A percentile compares a stretch with the other conserved stretches of the same genome.
phyloP scores from a whole-genome alignment of 2,888 invertebrate species.

The Acrobasis repandana region DNA sequence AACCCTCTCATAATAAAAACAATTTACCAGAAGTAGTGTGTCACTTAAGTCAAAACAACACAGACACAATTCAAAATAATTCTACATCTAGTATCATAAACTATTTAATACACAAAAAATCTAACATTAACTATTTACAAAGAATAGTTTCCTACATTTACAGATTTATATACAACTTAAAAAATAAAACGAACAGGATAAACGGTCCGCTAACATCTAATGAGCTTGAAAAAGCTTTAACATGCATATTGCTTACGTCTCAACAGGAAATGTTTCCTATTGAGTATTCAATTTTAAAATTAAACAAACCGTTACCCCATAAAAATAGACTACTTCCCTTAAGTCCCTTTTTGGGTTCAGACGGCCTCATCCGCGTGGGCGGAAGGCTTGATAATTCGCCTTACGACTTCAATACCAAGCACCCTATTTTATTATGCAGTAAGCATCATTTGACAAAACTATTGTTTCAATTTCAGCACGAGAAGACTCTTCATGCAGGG shows the following conservation, averaged over 20 bases:
- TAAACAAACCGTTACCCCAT: constrained; percentile 18
- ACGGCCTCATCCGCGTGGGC: constrained; percentile 25
- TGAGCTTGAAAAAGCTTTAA: constrained; percentile 21
- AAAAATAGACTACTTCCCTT: constrained; percentile 25
- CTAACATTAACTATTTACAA: constrained; percentile 18
- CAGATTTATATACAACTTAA: no score
- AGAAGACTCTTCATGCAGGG: no score
- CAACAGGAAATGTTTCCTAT: constrained; percentile 27
- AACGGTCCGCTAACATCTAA: constrained; percentile 11
- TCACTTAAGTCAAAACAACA: background rate
- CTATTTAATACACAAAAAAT: constrained; percentile 5
- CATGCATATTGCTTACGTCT: constrained; percentile 6
- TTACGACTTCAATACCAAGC: constrained; percentile 28
- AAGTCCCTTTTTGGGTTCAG: constrained; percentile 30
- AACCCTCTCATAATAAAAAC: constrained; percentile 8
- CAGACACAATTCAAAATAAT: background rate
- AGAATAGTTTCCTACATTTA: constrained; percentile 20
- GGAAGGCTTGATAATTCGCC: constrained; percentile 32
- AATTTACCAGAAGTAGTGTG: constrained; percentile 16
- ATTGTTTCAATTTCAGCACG: no score
- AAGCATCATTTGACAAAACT: no score
- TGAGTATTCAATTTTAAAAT: constrained; percentile 12
- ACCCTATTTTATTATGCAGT: constrained; percentile 31
- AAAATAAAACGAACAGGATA: constrained; percentile 22
- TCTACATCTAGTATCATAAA: constrained; percentile 19